A percentile compares a stretch with the other conserved stretches of the same genome.
Evolutionary conservation across 2,888 invertebrate species (phyloP).

Genomic region (Agriotes lineatus): DNA sequence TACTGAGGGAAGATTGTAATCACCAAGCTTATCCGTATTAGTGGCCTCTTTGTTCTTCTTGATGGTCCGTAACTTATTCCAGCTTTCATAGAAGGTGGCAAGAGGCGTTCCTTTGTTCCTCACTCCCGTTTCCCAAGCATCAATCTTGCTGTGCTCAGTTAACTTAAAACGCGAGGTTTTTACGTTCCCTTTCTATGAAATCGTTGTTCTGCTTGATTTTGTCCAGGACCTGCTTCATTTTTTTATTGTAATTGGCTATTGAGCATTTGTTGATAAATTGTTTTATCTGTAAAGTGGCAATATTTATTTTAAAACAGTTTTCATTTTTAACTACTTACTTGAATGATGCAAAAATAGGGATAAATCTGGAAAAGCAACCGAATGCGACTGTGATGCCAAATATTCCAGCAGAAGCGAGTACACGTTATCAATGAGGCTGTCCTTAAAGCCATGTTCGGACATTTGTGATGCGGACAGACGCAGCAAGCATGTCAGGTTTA

Average conservation of each 20-base stretch:
- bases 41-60: conserved; percentile 81
- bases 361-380: conserved; percentile 87
- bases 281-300: conserved; percentile 81
- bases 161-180: conserved; percentile 77
- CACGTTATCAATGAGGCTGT: conserved; percentile 84
- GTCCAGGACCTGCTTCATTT: conserved; percentile 86
- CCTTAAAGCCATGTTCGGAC: conserved; percentile 89
- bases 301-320: too few relatives aligned
- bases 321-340: conserved; percentile 72
- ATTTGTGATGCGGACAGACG: conserved; percentile 90
- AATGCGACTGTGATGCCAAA: conserved; percentile 78
- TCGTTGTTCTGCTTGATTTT: conserved; percentile 87
- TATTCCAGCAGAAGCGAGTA: conserved; percentile 83
- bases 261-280: conserved; percentile 85
- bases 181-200: conserved; percentile 82
- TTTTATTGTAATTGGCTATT: conserved; percentile 84
- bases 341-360: conserved; percentile 78
- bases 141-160: conserved; percentile 76
- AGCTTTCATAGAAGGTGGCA: conserved; percentile 77
- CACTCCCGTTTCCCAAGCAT: conserved; percentile 82
- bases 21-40: conserved; percentile 78
- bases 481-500: conserved; percentile 86
- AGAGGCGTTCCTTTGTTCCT: conserved; percentile 82
- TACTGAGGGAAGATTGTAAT: conserved; percentile 76
- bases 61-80: conserved; percentile 79